These are phyloP conservation scores for Thaleichthys pacificus DNA, from an alignment of 2,797 vertebrate genomes.

Conservation along the genomic window DNA sequence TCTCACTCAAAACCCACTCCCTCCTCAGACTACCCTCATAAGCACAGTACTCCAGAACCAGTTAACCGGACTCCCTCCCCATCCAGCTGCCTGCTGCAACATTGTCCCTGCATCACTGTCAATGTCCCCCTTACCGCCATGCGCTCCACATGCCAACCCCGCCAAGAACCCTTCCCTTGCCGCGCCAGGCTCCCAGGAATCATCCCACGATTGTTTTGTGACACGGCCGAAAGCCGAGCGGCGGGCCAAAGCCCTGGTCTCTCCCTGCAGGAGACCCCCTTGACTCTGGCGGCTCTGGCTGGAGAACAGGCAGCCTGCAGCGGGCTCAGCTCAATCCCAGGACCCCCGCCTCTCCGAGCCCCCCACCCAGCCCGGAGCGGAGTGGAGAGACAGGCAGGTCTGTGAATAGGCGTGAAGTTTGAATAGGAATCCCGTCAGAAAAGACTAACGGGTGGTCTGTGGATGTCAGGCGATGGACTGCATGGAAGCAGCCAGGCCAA, in stretches of 20 bases:
- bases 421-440: slow-evolving; percentile 72
- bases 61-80: slow-evolving; percentile 58
- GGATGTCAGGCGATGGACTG: slow-evolving; percentile 57
- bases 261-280: slow-evolving; percentile 57
- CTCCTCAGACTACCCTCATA: slow-evolving; percentile 30
- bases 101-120: slow-evolving; percentile 66
- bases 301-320: slow-evolving; percentile 37
- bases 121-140: slow-evolving; percentile 63
- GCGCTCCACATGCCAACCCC: slow-evolving; percentile 54
- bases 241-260: slow-evolving; percentile 59
- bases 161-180: slow-evolving; percentile 57
- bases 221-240: slow-evolving; percentile 51
- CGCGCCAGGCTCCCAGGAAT: slow-evolving; percentile 51
- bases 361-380: neutral
- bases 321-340: slow-evolving; percentile 50
- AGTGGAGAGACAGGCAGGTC: slow-evolving; percentile 60
- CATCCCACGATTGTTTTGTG: slow-evolving; percentile 55
- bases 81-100: slow-evolving; percentile 64
- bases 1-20: slow-evolving; percentile 35
- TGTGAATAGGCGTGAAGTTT: slow-evolving; percentile 64
- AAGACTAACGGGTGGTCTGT: slow-evolving; percentile 73
- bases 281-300: slow-evolving; percentile 48
- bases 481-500: slow-evolving; percentile 61
- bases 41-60: slow-evolving; percentile 24
- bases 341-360: slow-evolving; percentile 41